phyloP scores from a whole-genome alignment of 1,140 invertebrate genomes.

The Ptiloglossa arizonensis region DNA sequence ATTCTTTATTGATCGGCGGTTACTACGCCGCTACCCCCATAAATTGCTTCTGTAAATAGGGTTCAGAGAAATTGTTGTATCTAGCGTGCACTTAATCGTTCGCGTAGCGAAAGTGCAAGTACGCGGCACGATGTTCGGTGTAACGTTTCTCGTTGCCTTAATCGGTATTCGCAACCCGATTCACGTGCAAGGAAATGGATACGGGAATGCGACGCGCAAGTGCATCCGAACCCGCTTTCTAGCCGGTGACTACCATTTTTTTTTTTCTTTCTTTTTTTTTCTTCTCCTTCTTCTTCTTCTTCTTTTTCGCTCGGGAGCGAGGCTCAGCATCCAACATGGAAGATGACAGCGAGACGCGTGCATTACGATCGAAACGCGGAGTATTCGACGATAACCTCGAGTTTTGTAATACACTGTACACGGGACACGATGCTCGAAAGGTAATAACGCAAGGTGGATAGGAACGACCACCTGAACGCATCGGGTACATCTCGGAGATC shows the following conservation, averaged over 20 bases:
- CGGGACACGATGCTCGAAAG: no score
- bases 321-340: no score
- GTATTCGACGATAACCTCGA: no score
- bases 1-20: conserved; percentile 45
- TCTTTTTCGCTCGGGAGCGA: no score
- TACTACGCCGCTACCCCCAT: conserved; percentile 15
- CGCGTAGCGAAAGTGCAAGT: conserved; percentile 40
- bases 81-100: conserved; percentile 28
- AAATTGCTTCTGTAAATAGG: conserved; percentile 43
- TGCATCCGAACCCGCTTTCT: conserved; percentile 20
- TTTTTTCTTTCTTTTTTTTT: no score
- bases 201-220: conserved; percentile 1
- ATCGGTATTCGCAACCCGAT: conserved; percentile 19
- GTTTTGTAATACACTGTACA: no score
- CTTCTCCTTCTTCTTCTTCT: no score
- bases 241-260: not conserved
- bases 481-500: no score
- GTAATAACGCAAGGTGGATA: no score
- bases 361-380: no score
- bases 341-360: no score
- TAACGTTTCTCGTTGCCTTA: conserved; percentile 40
- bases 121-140: conserved; percentile 18
- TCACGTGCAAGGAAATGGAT: conserved; percentile 3
- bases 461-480: no score
- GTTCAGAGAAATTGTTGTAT: conserved; percentile 50